Base-by-base conservation (phyloP, 2,113 vertebrate genomes). In the Cariama cristata region DNA sequence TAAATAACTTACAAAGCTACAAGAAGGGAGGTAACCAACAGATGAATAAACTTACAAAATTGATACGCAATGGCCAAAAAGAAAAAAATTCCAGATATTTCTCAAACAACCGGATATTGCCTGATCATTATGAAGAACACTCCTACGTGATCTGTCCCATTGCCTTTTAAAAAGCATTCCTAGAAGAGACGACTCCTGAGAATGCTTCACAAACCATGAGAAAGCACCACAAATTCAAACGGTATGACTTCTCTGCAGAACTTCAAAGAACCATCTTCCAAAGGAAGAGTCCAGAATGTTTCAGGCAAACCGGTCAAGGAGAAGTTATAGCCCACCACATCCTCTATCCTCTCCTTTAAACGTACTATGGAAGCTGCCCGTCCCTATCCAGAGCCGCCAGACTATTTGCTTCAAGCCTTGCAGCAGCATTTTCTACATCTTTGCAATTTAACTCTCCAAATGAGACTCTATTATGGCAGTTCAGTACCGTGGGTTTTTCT, bases 401-500 rank as follows among this genome's bases (percentile, higher is more conserved):
- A 68, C 32, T 73, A 55, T 30, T 32, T 40, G 38, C 32, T 79
- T 49, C 58, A 47, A 89, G 52, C 24, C 45, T 8, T 52, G 35
- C 35, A 86, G 67, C 6, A 66, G 14, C 27, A 83, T 68, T 76
- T 91, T 53, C 52, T 44, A 55, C 5, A 13, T 7, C 33, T 63
- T 67, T 63, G 49, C 19, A 55, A 45, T 35, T 53, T 73, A 42
- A 50, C 49, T 77, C 30, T 45, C 30, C 26, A 90, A 81, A 42
- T 50, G 14, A 59, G 38, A 72, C 14, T 56, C 24, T n/a, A 8
- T 45, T 40, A 26, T 3, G 24, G 44, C 84, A 12, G 21, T 22
- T 32, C 18, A 92, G 40, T 35, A 55, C 11, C 2, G 0, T 11
- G 8, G 0, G 20, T 74, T 84, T 52, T 69, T 35, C 35, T 60